Percentiles rank a stretch among this genome's conserved stretches.
phyloP scores from a whole-genome alignment of 2,797 vertebrate species.

The Thaleichthys pacificus region DNA sequence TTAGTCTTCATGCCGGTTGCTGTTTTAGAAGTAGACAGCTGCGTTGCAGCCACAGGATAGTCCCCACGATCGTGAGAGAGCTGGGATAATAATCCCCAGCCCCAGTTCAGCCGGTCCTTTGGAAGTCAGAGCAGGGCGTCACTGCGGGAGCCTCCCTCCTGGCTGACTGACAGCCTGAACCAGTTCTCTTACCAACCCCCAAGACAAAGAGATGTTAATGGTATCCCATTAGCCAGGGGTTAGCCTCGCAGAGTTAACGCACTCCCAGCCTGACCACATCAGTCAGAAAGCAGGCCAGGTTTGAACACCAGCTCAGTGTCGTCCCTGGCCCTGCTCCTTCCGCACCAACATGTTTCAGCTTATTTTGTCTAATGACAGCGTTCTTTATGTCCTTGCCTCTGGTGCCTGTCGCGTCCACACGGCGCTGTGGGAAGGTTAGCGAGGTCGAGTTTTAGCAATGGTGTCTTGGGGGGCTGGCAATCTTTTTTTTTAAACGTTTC shows the following conservation, averaged over 20 bases:
- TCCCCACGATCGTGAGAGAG: not conserved
- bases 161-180: not conserved
- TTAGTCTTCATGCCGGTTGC: conserved; percentile 3
- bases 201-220: conserved; percentile 12
- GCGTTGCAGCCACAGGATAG: not conserved
- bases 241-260: conserved; percentile 11
- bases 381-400: conserved; percentile 9
- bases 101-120: not conserved
- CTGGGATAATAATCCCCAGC: not conserved
- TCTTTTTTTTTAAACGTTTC: no score
- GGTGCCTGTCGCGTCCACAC: conserved; percentile 1
- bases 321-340: conserved; percentile 7
- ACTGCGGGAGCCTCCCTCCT: not conserved
- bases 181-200: not conserved
- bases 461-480: no score
- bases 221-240: conserved; percentile 15
- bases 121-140: no score
- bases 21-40: not conserved
- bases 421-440: no score
- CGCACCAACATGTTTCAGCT: conserved; percentile 19
- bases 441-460: not conserved
- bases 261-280: conserved; percentile 17
- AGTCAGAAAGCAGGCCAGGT: conserved; percentile 22
- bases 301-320: conserved; percentile 24
- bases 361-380: conserved; percentile 15